Conservation (phyloP, 2,113 vertebrate genomes). For the Passerina amoena region DNA sequence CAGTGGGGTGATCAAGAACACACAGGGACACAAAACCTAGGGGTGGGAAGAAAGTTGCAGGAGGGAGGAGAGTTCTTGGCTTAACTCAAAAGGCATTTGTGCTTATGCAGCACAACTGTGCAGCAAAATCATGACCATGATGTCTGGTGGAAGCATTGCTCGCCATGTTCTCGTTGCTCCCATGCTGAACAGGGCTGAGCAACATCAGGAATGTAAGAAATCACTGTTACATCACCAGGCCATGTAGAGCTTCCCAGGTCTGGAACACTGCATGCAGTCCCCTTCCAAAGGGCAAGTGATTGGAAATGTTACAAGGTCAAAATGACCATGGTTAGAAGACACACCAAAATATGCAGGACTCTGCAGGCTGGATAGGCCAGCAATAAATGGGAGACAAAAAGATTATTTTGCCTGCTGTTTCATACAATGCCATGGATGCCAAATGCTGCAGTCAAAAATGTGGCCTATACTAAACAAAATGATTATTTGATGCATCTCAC, state of each 20-base stretch:
- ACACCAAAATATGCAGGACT: background rate
- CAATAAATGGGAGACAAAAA: background rate
- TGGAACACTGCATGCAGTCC: background rate
- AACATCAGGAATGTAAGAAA: background rate
- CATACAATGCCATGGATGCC: background rate
- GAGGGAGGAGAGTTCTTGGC: background rate
- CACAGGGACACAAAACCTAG: background rate
- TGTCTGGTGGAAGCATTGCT: background rate
- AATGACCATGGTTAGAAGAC: background rate
- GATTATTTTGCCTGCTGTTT: background rate
- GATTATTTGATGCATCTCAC: background rate
- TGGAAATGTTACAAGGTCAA: background rate
- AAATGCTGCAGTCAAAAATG: background rate
- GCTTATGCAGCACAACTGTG: background rate
- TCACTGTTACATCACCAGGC: background rate
- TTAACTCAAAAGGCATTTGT: background rate
- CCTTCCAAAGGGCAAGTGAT: rapidly evolving
- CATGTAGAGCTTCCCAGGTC: background rate
- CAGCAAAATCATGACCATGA: background rate
- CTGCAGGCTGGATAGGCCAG: background rate
- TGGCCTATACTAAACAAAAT: background rate
- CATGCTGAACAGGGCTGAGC: background rate
- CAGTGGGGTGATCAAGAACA: background rate
- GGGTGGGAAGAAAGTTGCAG: background rate
- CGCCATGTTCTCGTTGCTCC: background rate